These are phyloP conservation scores for Heteropelma amictum DNA, from an alignment of 2,888 invertebrate genomes.

Conservation along the genomic window DNA sequence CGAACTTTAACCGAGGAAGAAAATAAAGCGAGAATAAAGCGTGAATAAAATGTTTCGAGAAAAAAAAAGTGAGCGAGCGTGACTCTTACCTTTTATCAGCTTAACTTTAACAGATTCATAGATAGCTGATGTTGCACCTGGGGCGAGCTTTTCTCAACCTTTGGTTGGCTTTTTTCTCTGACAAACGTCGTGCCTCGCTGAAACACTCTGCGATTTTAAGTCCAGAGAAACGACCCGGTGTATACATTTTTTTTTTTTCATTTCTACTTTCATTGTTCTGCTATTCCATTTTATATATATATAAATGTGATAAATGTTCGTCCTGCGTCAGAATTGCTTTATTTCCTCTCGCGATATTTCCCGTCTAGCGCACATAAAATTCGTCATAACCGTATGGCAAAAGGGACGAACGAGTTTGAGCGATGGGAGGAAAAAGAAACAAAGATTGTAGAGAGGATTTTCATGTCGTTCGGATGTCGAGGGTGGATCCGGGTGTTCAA, in stretches of 20 bases:
- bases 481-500: not conserved
- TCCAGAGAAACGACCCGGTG: slow-evolving; percentile 12
- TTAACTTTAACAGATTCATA: slow-evolving; percentile 26
- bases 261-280: not conserved
- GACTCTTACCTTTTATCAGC: slow-evolving; percentile 47
- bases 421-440: not conserved
- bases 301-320: not conserved
- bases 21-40: not conserved
- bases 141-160: slow-evolving; percentile 26
- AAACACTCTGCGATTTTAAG: slow-evolving; percentile 26
- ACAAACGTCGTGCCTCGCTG: slow-evolving; percentile 33
- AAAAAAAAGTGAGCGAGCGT: slow-evolving; percentile 24
- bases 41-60: slow-evolving; percentile 18
- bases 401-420: not conserved
- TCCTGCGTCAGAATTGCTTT: slow-evolving; percentile 9
- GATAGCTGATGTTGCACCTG: slow-evolving; percentile 38
- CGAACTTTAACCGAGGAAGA: not conserved
- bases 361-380: slow-evolving; percentile 20
- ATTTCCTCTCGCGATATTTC: slow-evolving; percentile 27
- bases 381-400: slow-evolving; percentile 6
- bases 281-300: not conserved
- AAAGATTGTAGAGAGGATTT: slow-evolving; percentile 4
- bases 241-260: not conserved
- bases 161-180: slow-evolving; percentile 22
- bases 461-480: slow-evolving; percentile 3